A percentile compares a stretch with the other conserved stretches of the same genome.
Conservation (phyloP, 1,140 invertebrate genomes). For the Doryteuthis pealeii region DNA sequence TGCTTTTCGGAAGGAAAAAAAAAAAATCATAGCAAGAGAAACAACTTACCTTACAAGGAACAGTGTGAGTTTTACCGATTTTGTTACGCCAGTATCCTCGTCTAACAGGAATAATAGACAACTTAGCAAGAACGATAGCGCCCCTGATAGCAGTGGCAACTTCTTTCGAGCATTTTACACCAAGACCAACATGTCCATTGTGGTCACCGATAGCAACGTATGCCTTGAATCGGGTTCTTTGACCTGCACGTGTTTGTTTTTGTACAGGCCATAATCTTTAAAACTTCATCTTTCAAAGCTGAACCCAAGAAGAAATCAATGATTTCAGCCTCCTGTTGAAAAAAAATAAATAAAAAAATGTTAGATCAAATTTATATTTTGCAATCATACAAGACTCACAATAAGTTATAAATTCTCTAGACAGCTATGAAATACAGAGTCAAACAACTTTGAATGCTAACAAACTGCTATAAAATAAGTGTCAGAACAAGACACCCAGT, state of each 20-base stretch:
- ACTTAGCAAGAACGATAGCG: constrained; percentile 97
- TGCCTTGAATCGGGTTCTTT: constrained; percentile 97
- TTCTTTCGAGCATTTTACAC: constrained; percentile 99
- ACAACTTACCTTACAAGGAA: constrained; percentile 89
- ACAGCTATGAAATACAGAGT: no score
- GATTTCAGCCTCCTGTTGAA: constrained; percentile 88
- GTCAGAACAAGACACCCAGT: no score
- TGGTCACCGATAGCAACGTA: constrained; percentile 94
- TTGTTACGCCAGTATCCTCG: constrained; percentile 99
- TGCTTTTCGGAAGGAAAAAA: no score
- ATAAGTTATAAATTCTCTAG: no score
- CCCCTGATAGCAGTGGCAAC: constrained; percentile 99
- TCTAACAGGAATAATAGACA: constrained; percentile 97
- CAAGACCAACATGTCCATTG: constrained; percentile 98
- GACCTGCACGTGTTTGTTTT: constrained; percentile 99
- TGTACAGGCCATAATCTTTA: constrained; percentile 99
- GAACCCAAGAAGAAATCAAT: constrained; percentile 96
- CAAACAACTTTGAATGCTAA: no score
- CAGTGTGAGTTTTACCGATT: constrained; percentile 98
- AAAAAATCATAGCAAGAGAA: background rate
- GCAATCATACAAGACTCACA: no score
- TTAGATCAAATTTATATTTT: no score
- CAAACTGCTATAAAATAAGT: no score
- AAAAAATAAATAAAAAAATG: no score
- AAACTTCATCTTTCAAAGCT: constrained; percentile 90